phyloP scores from a whole-genome alignment of 2,888 invertebrate genomes.

The Ophion obscuratus region DNA sequence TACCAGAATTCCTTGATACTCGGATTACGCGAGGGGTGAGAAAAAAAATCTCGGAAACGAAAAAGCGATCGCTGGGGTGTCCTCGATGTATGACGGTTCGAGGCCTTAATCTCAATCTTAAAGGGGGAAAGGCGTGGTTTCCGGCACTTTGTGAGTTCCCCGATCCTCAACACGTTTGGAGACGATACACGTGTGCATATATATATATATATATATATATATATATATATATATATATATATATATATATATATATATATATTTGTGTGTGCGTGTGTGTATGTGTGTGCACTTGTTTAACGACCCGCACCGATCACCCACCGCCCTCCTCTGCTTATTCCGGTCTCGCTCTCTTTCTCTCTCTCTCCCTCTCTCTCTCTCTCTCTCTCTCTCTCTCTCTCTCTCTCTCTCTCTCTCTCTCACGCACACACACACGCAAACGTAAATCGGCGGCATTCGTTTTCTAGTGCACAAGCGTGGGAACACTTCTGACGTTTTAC shows the following conservation, averaged over 20 bases:
- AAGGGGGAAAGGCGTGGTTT: slow-evolving; percentile 70
- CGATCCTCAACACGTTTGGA: slow-evolving; percentile 68
- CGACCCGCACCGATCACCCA: slow-evolving; percentile 63
- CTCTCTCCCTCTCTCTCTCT: too few relatives aligned
- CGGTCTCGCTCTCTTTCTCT: not conserved
- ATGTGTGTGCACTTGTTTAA: slow-evolving; percentile 69
- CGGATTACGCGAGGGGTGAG: slow-evolving; percentile 32
- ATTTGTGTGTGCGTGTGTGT: too few relatives aligned
- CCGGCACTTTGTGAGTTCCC: slow-evolving; percentile 72
- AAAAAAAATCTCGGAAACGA: slow-evolving; percentile 45
- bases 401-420: too few relatives aligned
- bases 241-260: slow-evolving; percentile 9
- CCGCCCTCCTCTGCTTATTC: slow-evolving; percentile 43
- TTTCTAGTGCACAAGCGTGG: slow-evolving; percentile 55
- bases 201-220: slow-evolving; percentile 8
- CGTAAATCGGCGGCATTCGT: slow-evolving; percentile 54
- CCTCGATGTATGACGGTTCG: slow-evolving; percentile 49
- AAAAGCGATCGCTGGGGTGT: slow-evolving; percentile 45
- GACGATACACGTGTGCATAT: slow-evolving; percentile 2
- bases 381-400: too few relatives aligned
- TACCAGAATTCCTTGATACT: slow-evolving; percentile 18
- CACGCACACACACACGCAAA: slow-evolving; percentile 4
- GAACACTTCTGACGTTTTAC: slow-evolving; percentile 54
- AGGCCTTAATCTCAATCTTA: slow-evolving; percentile 65
- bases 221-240: not conserved